phyloP scores from a whole-genome alignment of 2,888 invertebrate species.

The Lomographa bimaculata region DNA sequence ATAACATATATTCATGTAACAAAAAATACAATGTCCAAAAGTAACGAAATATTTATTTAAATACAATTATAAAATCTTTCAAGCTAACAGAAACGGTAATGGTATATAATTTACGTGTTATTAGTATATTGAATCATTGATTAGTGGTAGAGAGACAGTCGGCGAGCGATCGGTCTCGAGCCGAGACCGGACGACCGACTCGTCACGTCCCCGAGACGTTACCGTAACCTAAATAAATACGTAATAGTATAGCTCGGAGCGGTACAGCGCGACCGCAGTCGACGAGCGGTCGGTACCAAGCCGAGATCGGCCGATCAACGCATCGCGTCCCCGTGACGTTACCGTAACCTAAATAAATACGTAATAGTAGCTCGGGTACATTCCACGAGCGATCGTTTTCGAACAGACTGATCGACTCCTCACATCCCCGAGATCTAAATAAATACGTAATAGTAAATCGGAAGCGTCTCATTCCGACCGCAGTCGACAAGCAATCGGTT shows the following conservation, averaged over 20 bases:
- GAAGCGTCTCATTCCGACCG: slow-evolving; percentile 49
- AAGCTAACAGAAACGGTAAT: slow-evolving; percentile 72
- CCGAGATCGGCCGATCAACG: no score
- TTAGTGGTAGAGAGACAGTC: slow-evolving; percentile 37
- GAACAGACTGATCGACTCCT: slow-evolving; percentile 42
- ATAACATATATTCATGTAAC: slow-evolving; percentile 78
- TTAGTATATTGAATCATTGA: slow-evolving; percentile 26
- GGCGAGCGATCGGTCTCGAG: slow-evolving; percentile 10
- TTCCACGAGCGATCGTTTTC: no score
- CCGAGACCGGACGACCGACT: slow-evolving; percentile 35
- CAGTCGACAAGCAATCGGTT: no score
- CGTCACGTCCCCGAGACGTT: slow-evolving; percentile 41
- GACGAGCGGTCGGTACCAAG: no score
- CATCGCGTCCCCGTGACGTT: no score
- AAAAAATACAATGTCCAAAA: slow-evolving; percentile 81
- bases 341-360: no score
- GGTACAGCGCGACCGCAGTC: no score
- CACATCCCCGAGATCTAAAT: slow-evolving; percentile 57
- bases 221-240: slow-evolving; percentile 67
- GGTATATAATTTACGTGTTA: slow-evolving; percentile 53
- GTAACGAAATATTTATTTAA: slow-evolving; percentile 74
- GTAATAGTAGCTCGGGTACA: no score
- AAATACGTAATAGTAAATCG: slow-evolving; percentile 63
- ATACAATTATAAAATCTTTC: slow-evolving; percentile 72
- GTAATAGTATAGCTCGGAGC: slow-evolving; percentile 57